Base-by-base conservation (phyloP, 2,113 vertebrate species). In the Zosterops japonicus region DNA sequence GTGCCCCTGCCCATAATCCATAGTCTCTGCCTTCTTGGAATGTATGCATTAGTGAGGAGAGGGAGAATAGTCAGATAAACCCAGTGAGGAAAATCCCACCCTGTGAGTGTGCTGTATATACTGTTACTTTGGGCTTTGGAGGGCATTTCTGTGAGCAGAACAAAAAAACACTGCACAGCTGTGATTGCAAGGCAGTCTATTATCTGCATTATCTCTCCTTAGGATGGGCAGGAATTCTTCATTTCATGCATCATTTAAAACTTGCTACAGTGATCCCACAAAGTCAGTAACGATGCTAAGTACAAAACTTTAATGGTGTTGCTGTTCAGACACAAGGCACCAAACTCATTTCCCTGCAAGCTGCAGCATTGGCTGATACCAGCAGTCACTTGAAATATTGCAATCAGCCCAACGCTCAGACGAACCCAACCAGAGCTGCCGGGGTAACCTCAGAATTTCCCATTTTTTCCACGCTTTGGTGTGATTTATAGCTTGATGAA, bases 201-300 rank as follows among this genome's bases (percentile, higher is more conserved):
- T 97, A 97, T 96, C 92, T 96, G 95, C 95, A 93, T 96, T 95
- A 94, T 95, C 92, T 97, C 95, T 96, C 88, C 91, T 95, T 95
- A 91, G 95, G 95, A 95, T 87, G 93, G 94, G 95, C 93, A 96
- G 91, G 93, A 95, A 96, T 97, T 97, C 94, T 97, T 97, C 95
- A 97, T 97, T 97, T 97, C 96, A 97, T 97, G 96, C 97, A 96
- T 97, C 96, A 97, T 97, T 97, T 97, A 97, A 91, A 97, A 97
- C 97, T 96, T 97, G 95, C 96, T 97, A 95, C 95, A 96, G 88
- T 94, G 97, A 97, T 95, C 94, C 95, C 95, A 95, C 90, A 96
- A 97, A 97, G 94, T 96, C 96, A 97, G 96, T 96, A 95, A 96
- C 92, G 86, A 90, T 71, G 96, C 88, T 93, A 95, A 96, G 94